These are phyloP conservation scores for Dissostichus mawsoni DNA, from an alignment of 2,113 vertebrate genomes.

Conservation along the genomic window DNA sequence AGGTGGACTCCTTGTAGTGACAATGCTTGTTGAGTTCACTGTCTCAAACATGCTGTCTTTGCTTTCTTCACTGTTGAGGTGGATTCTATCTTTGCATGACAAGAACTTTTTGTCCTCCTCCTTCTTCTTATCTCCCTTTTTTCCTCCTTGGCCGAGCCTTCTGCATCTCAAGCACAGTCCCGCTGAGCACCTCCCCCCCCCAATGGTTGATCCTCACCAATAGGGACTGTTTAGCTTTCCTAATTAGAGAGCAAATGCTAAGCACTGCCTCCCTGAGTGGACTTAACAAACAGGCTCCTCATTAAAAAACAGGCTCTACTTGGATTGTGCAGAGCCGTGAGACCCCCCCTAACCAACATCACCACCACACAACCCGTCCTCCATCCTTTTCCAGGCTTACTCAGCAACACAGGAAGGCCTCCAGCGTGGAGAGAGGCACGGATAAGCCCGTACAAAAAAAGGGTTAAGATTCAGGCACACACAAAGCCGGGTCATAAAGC, in stretches of 20 bases:
- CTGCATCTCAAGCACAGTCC: slow-evolving; percentile 48
- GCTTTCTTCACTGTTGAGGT: slow-evolving; percentile 41
- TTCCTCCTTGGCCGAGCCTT: slow-evolving; percentile 19
- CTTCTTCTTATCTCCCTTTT: background rate
- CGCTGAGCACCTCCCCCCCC: slow-evolving; percentile 7
- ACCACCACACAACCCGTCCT: background rate
- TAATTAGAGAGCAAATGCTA: slow-evolving; percentile 85
- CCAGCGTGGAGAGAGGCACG: background rate
- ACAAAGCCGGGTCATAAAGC: background rate
- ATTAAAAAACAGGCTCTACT: slow-evolving; percentile 76
- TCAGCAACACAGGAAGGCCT: slow-evolving; percentile 11
- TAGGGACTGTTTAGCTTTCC: slow-evolving; percentile 78
- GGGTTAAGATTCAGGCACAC: slow-evolving; percentile 31
- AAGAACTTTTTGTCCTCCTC: slow-evolving; percentile 20
- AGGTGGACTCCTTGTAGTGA: slow-evolving; percentile 72
- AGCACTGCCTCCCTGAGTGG: slow-evolving; percentile 78
- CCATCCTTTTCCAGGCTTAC: slow-evolving; percentile 5
- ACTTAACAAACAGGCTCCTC: slow-evolving; percentile 81
- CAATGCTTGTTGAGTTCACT: background rate
- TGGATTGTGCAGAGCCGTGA: slow-evolving; percentile 58
- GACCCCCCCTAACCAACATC: slow-evolving; percentile 10
- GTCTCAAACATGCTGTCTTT: slow-evolving; percentile 14
- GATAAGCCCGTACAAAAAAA: background rate
- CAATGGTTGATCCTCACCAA: slow-evolving; percentile 66
- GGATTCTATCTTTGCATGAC: slow-evolving; percentile 41